Percentiles rank a stretch among this genome's conserved stretches.
Evolutionary conservation across 2,888 invertebrate species (phyloP).

Genomic region (Panopea generosa): DNA sequence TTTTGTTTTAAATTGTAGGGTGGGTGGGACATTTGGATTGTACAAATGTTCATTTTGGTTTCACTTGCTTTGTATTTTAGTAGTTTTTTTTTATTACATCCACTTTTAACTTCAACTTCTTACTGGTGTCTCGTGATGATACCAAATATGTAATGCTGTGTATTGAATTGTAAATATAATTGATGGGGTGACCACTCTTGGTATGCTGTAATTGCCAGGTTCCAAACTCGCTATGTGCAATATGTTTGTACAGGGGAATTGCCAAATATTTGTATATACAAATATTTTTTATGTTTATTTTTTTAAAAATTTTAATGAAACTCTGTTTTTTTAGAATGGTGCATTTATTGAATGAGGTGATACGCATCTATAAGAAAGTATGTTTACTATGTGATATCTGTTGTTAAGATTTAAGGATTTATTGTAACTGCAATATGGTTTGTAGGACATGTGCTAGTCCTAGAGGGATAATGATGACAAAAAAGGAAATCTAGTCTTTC

Average conservation of each 20-base stretch:
- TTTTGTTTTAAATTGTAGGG: too few species aligned
- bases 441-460: too few species aligned
- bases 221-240: slow-evolving; percentile 54
- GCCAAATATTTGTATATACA: slow-evolving; percentile 67
- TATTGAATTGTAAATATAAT: slow-evolving; percentile 39
- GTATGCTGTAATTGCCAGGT: slow-evolving; percentile 21
- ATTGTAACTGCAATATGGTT: too few species aligned
- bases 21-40: neutral
- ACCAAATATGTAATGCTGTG: too few species aligned
- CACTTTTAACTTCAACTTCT: slow-evolving; percentile 25
- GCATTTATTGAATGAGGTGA: slow-evolving; percentile 31
- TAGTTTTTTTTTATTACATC: slow-evolving; percentile 20
- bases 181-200: slow-evolving; percentile 18
- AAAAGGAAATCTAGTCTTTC: too few species aligned
- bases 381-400: slow-evolving; percentile 7
- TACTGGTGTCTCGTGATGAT: slow-evolving; percentile 58
- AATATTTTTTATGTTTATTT: slow-evolving; percentile 68
- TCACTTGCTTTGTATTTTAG: neutral
- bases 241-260: slow-evolving; percentile 63
- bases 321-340: slow-evolving; percentile 68
- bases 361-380: slow-evolving; percentile 8
- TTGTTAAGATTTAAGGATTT: slow-evolving; percentile 4
- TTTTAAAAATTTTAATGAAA: slow-evolving; percentile 62
- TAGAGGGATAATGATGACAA: too few species aligned
- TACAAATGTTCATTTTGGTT: slow-evolving; percentile 1